Base-by-base conservation (phyloP, 2,113 vertebrate genomes). In the Rousettus leschenaultii region DNA sequence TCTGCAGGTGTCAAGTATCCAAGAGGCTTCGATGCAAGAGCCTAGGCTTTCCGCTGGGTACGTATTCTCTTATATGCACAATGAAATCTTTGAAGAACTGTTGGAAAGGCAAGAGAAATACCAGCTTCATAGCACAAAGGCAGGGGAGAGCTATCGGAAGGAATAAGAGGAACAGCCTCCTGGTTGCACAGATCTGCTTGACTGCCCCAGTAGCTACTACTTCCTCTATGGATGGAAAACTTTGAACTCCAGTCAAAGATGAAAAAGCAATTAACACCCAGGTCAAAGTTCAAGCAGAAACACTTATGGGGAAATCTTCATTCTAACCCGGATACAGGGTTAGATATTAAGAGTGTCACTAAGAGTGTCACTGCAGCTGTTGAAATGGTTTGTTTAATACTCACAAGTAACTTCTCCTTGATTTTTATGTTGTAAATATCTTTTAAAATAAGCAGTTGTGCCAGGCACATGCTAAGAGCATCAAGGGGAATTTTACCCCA, bases 371-470 rank as follows among this genome's bases (percentile, higher is more conserved):
- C 99, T 14, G 99, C 99, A 7, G 99, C 99, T 92, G 99, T 98
- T 57, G 99, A 99, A 98, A 99, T 99, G 24, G 98, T 98, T 86
- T 98, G 99, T 98, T 99, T 99, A 86, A 99, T 99, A 96, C 98
- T 99, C 74, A 98, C 98, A 94, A 99, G 98, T 45, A 99, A 98
- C 85, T 99, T 99, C 86, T 99, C 99, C 98, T 99, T 99, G 12
- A 98, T 98, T 96, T 99, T 99, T 28, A 98, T 97, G 96, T 99
- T 99, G 85, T 99, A 99, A n/a, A 98, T 98, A 55, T 99, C 99
- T 98, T 99, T 99, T 96, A 99, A 99, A 57, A 98, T 98, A 98
- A 99, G 98, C 6, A 99, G 98, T 94, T 99, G 98, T 96, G 99
- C 98, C 98, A 99, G 99, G n/a, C 99, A 99, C 99, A 99, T 99